phyloP scores from a whole-genome alignment of 2,888 invertebrate genomes.

The Pristionchus arcanus region DNA sequence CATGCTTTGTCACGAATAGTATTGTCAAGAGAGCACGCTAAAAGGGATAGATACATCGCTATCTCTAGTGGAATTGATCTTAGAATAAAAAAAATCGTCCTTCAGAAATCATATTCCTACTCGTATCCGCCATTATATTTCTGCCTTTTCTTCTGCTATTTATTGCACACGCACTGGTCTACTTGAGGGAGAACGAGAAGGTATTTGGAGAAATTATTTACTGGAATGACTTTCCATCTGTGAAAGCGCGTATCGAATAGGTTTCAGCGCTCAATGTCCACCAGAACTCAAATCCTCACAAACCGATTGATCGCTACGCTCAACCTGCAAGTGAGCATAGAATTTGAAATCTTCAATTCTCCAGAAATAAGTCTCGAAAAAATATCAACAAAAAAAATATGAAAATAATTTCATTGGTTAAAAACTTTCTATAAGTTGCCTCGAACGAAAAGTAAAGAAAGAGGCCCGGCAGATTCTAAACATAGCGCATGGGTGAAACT shows the following conservation, averaged over 20 bases:
- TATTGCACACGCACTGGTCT: neutral
- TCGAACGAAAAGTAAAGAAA: no score
- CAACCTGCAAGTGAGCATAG: neutral
- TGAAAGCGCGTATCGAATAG: neutral
- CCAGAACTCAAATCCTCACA: neutral
- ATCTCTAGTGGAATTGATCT: no score
- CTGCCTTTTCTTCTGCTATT: neutral
- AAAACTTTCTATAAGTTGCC: no score
- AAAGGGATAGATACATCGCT: no score
- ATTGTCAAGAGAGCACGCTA: no score
- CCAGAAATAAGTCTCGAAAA: no score
- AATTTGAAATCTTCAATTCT: no score
- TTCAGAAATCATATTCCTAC: constrained; percentile 1
- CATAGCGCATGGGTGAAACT: no score
- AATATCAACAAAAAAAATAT: no score
- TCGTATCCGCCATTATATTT: neutral
- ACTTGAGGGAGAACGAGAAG: neutral
- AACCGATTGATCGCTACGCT: neutral
- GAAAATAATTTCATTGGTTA: no score
- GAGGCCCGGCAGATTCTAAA: no score
- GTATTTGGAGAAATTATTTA: neutral
- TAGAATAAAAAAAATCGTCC: neutral
- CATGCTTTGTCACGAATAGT: no score
- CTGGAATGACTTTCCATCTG: neutral
- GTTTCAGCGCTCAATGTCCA: neutral